Conservation (phyloP, 2,113 vertebrate species). For the Euleptes europaea region DNA sequence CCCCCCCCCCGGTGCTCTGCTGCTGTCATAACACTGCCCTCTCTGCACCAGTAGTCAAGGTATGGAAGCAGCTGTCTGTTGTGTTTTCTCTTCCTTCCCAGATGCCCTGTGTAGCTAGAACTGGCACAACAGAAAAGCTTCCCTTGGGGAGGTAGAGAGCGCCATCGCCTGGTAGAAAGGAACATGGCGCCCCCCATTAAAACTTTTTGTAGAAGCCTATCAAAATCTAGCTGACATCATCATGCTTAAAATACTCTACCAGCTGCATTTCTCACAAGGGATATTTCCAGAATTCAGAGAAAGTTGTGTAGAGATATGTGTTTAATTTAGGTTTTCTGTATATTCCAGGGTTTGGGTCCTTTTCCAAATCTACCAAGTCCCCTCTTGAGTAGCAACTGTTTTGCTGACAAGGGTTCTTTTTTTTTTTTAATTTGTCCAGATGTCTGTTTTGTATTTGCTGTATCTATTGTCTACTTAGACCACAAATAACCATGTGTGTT, state of each 20-base stretch:
- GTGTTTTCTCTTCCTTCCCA: neutral
- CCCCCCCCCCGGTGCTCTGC: neutral
- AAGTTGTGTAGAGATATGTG: conserved; percentile 41
- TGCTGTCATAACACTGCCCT: neutral
- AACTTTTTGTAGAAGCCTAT: conserved; percentile 61
- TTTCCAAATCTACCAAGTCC: conserved; percentile 33
- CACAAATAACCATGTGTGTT: conserved; percentile 2
- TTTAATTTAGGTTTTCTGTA: conserved; percentile 63
- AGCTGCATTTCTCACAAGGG: conserved; percentile 64
- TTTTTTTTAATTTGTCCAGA: fast-evolving
- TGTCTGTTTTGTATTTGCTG: neutral
- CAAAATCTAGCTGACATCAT: conserved; percentile 69
- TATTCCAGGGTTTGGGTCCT: conserved; percentile 42
- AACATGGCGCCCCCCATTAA: neutral
- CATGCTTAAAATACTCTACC: conserved; percentile 55
- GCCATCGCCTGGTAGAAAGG: conserved; percentile 59
- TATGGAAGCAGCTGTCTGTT: conserved; percentile 38
- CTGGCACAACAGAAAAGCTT: neutral
- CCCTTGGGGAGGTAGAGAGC: conserved; percentile 40
- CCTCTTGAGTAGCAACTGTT: neutral
- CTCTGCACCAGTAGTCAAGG: conserved; percentile 28
- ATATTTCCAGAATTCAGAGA: conserved; percentile 53
- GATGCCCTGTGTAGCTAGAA: neutral
- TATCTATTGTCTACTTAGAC: conserved; percentile 21
- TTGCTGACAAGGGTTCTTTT: neutral